phyloP scores from a whole-genome alignment of 2,888 invertebrate species.

The Diachrysia chrysitis region DNA sequence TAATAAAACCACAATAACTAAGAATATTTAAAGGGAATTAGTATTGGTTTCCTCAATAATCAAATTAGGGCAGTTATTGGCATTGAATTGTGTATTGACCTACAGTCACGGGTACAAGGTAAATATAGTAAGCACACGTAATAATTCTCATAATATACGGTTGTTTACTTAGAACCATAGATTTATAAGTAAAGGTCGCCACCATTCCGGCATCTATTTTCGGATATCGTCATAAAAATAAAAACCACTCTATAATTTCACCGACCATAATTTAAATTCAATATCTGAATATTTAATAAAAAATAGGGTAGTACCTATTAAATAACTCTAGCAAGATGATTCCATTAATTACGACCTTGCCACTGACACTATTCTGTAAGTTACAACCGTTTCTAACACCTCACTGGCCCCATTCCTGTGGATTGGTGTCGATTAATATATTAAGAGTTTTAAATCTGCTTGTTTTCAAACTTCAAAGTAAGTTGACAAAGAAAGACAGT shows the following conservation, averaged over 20 bases:
- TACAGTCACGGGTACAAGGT: slow-evolving; percentile 17
- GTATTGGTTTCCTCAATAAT: neutral
- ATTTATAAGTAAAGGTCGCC: slow-evolving; percentile 30
- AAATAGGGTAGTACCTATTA: neutral
- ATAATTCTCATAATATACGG: slow-evolving; percentile 20
- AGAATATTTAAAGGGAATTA: neutral
- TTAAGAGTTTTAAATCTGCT: slow-evolving; percentile 6
- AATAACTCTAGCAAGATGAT: slow-evolving; percentile 18
- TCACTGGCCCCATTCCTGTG: slow-evolving; percentile 16
- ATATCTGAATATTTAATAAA: neutral
- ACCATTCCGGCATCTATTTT: slow-evolving; percentile 26
- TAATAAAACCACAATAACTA: neutral
- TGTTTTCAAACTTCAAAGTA: slow-evolving; percentile 14
- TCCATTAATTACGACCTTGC: slow-evolving; percentile 4
- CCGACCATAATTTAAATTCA: neutral
- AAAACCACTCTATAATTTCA: neutral
- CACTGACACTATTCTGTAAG: slow-evolving; percentile 29
- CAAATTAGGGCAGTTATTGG: slow-evolving; percentile 6
- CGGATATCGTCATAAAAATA: slow-evolving; percentile 18
- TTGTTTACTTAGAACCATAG: slow-evolving; percentile 32
- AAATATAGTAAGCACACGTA: slow-evolving; percentile 23
- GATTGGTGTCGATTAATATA: slow-evolving; percentile 22
- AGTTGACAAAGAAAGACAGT: slow-evolving; percentile 22
- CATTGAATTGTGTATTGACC: slow-evolving; percentile 17
- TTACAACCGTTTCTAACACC: slow-evolving; percentile 18